phyloP scores from a whole-genome alignment of 2,888 invertebrate species.

The Nymphalis urticae region DNA sequence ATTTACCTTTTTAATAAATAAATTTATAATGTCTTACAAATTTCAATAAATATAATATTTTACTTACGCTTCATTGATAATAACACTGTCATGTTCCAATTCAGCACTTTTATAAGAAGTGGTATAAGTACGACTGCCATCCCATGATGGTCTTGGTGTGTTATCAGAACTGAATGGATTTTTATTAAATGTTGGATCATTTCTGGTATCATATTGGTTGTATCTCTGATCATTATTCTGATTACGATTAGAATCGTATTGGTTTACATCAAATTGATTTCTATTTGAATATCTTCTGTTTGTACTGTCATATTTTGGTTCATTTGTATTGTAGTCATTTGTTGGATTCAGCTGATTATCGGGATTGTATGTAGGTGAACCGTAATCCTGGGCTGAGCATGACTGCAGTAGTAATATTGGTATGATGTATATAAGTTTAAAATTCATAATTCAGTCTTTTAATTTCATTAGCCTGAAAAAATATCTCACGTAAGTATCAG shows the following conservation, averaged over 20 bases:
- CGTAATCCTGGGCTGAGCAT: conserved; percentile 66
- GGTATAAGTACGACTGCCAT: conserved; percentile 53
- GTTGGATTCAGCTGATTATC: conserved; percentile 62
- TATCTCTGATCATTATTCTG: conserved; percentile 40
- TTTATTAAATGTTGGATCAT: conserved; percentile 52
- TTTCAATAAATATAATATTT: conserved; percentile 3
- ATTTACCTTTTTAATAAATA: neutral
- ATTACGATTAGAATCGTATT: conserved; percentile 40
- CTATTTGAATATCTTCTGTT: conserved; percentile 46
- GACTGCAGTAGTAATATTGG: conserved; percentile 50
- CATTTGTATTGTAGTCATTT: conserved; percentile 60
- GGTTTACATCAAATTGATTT: conserved; percentile 49
- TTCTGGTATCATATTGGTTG: conserved; percentile 49
- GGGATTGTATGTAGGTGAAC: conserved; percentile 64
- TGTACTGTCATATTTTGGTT: conserved; percentile 67
- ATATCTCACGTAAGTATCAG: conserved; percentile 5
- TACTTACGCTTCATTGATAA: conserved; percentile 82
- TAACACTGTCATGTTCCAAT: conserved; percentile 74
- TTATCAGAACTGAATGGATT: conserved; percentile 54
- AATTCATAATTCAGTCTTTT: conserved; percentile 74
- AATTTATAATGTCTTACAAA: neutral
- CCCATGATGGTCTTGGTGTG: conserved; percentile 62
- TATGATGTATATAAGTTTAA: conserved; percentile 54
- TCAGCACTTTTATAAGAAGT: conserved; percentile 56
- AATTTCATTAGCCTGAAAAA: conserved; percentile 54